Conservation (phyloP, 2,888 invertebrate species). For the Taenaris catops region DNA sequence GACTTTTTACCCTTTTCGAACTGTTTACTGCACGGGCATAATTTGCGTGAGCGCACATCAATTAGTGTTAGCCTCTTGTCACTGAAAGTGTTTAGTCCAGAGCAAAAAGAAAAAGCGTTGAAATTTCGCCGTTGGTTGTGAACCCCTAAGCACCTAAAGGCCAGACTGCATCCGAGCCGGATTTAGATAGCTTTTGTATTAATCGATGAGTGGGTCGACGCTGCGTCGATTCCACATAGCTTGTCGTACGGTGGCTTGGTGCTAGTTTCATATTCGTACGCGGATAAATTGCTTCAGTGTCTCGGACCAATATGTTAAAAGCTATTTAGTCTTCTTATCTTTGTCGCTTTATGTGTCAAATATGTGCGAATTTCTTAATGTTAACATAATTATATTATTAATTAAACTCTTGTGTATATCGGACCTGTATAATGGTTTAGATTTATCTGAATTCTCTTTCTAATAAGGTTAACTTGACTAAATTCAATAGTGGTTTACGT, state of each 20-base stretch:
- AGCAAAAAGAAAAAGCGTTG: conserved; percentile 21
- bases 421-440: conserved; percentile 78
- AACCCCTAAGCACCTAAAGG: conserved; percentile 21
- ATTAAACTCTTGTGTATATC: conserved; percentile 66
- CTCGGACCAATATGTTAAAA: conserved; percentile 76
- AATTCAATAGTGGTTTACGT: conserved; percentile 49
- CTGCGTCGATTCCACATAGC: conserved; percentile 27
- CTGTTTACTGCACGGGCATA: conserved; percentile 42
- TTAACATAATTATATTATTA: conserved; percentile 64
- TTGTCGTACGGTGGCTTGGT: conserved; percentile 73
- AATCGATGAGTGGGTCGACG: conserved; percentile 3
- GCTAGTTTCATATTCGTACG: conserved; percentile 61
- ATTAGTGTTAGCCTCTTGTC: conserved; percentile 4
- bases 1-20: conserved; percentile 64
- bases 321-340: conserved; percentile 64
- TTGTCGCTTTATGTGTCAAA: conserved; percentile 79
- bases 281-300: conserved; percentile 72
- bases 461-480: conserved; percentile 60
- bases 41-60: conserved; percentile 8
- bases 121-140: conserved; percentile 36
- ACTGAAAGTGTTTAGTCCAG: conserved; percentile 16
- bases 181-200: conserved; percentile 56
- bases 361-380: conserved; percentile 75
- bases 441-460: conserved; percentile 66
- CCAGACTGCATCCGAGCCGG: conserved; percentile 22